phyloP scores from a whole-genome alignment of 2,888 invertebrate genomes.

The Yponomeuta cagnagella region DNA sequence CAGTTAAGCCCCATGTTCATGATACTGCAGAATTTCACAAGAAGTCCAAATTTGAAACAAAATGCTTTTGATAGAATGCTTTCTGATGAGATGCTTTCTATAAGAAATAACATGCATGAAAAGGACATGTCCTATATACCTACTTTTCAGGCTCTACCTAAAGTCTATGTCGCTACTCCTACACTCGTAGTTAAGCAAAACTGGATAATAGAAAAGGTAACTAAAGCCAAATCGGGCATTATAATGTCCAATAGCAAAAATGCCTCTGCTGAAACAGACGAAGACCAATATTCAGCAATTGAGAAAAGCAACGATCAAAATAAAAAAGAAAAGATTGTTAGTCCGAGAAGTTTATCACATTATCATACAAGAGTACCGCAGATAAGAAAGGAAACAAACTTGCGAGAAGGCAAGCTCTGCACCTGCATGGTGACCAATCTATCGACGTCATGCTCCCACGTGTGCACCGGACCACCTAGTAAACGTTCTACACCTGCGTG shows the following conservation, averaged over 20 bases:
- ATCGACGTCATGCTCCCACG: background rate
- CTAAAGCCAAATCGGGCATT: conserved; percentile 23
- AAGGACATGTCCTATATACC: conserved; percentile 32
- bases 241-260: conserved; percentile 11
- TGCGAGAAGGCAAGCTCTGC: background rate
- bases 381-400: background rate
- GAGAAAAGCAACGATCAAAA: conserved; percentile 12
- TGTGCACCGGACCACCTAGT: background rate
- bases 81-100: conserved; percentile 52
- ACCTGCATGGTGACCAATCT: background rate
- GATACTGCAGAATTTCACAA: conserved; percentile 28
- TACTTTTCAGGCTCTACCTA: conserved; percentile 29
- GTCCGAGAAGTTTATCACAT: conserved; percentile 43
- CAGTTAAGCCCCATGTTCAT: background rate
- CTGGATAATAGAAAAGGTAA: conserved; percentile 41
- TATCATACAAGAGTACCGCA: background rate
- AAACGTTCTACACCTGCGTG: background rate
- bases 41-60: conserved; percentile 37
- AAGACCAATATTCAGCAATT: background rate
- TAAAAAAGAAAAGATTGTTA: conserved; percentile 39
- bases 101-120: conserved; percentile 43
- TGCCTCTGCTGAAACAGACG: conserved; percentile 17
- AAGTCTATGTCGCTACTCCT: conserved; percentile 35
- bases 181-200: conserved; percentile 46
- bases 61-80: conserved; percentile 53